These are phyloP conservation scores for Leucozona laternaria DNA, from an alignment of 2,888 invertebrate species.

Conservation along the genomic window DNA sequence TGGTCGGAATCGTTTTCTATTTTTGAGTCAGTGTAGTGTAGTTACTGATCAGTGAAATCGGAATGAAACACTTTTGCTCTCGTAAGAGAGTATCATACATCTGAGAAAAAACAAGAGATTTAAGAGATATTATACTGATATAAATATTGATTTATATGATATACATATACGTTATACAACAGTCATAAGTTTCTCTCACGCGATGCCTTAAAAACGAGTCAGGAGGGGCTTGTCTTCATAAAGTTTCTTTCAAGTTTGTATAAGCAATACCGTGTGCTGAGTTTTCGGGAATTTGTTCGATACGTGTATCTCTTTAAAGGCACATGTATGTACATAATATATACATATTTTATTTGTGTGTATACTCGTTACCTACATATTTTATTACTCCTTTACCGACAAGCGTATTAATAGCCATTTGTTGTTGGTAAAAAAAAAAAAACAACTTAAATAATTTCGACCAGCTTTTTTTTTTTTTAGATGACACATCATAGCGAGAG, in stretches of 20 bases:
- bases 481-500: slow-evolving; percentile 51
- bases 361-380: neutral
- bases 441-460: slow-evolving; percentile 28
- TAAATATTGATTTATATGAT: neutral
- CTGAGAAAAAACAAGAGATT: neutral
- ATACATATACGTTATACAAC: neutral
- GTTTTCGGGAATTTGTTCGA: neutral
- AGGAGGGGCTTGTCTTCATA: slow-evolving; percentile 9
- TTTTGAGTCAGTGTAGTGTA: neutral
- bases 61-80: neutral
- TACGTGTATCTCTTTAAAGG: neutral
- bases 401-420: slow-evolving; percentile 29
- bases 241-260: neutral
- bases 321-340: neutral
- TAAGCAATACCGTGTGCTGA: neutral
- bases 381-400: neutral
- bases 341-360: neutral
- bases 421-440: slow-evolving; percentile 2
- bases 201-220: neutral
- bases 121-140: neutral
- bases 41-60: neutral
- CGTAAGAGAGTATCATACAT: neutral
- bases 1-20: neutral
- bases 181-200: neutral
- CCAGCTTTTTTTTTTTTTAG: slow-evolving; percentile 8